phyloP scores from a whole-genome alignment of 2,888 invertebrate species.

The Prenolepis imparis region DNA sequence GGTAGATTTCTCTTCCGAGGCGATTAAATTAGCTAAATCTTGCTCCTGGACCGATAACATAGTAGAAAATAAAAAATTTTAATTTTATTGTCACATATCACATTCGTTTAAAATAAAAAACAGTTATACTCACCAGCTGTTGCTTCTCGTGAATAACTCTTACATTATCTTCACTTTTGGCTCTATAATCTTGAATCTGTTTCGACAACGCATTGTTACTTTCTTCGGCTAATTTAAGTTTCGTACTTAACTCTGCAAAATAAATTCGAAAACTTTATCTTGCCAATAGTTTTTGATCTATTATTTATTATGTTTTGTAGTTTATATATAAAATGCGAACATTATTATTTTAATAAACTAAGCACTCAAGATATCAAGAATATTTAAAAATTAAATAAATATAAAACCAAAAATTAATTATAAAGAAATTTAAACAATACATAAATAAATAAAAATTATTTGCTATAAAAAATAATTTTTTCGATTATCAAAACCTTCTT shows the following conservation, averaged over 20 bases:
- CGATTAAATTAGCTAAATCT: constrained; percentile 87
- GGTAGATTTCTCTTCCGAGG: constrained; percentile 88
- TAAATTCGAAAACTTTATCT: too few species aligned
- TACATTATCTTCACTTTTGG: constrained; percentile 87
- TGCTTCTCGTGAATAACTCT: constrained; percentile 79
- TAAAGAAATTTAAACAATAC: background rate
- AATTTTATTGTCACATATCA: background rate
- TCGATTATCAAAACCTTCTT: background rate
- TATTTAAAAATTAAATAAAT: background rate
- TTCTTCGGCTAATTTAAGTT: constrained; percentile 87
- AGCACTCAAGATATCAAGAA: background rate
- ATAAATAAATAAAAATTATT: background rate
- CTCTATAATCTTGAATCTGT: constrained; percentile 85
- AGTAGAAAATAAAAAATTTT: constrained; percentile 10
- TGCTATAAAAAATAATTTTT: background rate
- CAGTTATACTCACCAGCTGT: constrained; percentile 79
- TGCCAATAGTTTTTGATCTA: background rate
- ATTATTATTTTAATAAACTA: background rate
- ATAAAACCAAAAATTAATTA: background rate
- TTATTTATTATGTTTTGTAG: background rate
- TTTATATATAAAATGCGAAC: background rate
- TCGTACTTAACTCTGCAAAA: constrained; percentile 87
- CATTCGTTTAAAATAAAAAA: background rate
- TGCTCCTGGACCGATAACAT: constrained; percentile 75
- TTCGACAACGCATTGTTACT: constrained; percentile 87